Base-by-base conservation (phyloP, 1,140 invertebrate species). In the Eulimnadia texana region DNA sequence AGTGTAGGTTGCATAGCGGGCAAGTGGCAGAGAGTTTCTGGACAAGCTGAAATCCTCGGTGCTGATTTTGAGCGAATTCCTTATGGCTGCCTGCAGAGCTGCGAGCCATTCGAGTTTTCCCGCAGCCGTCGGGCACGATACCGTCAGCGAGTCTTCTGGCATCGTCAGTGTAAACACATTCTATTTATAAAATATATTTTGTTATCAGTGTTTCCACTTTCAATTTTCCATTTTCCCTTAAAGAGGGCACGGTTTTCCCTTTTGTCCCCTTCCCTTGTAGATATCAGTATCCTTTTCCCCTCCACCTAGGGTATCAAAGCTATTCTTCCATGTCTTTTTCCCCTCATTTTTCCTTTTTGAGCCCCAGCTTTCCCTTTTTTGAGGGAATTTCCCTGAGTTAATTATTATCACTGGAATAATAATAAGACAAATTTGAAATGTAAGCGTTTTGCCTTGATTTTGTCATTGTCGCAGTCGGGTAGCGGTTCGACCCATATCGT, bases 101-200 rank as follows among this genome's bases (percentile, higher is more conserved):
- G 70, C 69, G 13, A 88, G 72, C 90, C 90, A 93, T 66, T 90
- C 84, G 27, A 81, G 82, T 71, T 87, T 88, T 58, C 84, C 81
- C 53, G 81, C 76, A 51, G 83, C 71, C 27, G 80, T 78, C 20
- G 73, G 75, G 19, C 87, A 83, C 19, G 77, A 74, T 16, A 93
- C 72, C 51, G 79, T 77, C 54, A 91, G 76, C 28, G 74, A 79
- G 59, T 91, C 88, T 72, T 92, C 90, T 3, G 89, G 89, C 33
- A 83, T 82, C 42, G 79, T 84, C 3, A 90, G 69, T 28, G 77
- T 77, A 65, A 87, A 76, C n/a, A 77, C 76, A 74, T 84, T 82
- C 73, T 81, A 72, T 69, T 23, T 23, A 33, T 16, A 33, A n/a
- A n/a, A 3, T 54, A 1, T 2, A 1, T 6, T 53, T 19, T 3